A percentile compares a stretch with the other conserved stretches of the same genome.
phyloP scores from a whole-genome alignment of 1,140 invertebrate genomes.

The Papilio machaon region DNA sequence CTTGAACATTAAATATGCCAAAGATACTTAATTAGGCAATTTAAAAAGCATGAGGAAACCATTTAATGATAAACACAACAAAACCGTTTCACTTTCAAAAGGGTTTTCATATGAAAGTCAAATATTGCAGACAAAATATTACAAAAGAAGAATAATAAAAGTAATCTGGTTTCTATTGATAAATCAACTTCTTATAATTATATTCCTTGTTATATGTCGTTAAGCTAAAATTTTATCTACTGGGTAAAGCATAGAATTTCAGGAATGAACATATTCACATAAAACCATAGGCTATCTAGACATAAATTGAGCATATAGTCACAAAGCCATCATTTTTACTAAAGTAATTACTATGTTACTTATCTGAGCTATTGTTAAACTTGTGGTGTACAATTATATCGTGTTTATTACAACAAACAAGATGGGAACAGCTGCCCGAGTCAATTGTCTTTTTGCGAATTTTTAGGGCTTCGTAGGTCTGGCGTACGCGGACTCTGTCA shows the following conservation, averaged over 20 bases:
- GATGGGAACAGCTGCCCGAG: conserved; percentile 46
- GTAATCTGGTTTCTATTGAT: not conserved
- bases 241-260: not conserved
- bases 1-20: conserved; percentile 20
- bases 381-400: conserved; percentile 36
- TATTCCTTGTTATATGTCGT: no score
- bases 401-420: conserved; percentile 39
- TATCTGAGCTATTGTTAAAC: conserved; percentile 34
- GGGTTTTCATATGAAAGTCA: conserved; percentile 7
- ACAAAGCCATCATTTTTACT: not conserved
- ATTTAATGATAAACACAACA: not conserved
- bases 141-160: not conserved
- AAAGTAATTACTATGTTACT: conserved; percentile 24
- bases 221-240: no score
- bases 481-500: conserved; percentile 33
- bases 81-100: conserved; percentile 30
- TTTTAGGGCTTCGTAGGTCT: conserved; percentile 56
- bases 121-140: not conserved
- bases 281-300: not conserved
- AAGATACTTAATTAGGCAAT: conserved; percentile 13
- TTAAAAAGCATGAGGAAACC: conserved; percentile 12
- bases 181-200: not conserved
- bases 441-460: conserved; percentile 53
- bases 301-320: not conserved
- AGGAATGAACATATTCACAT: no score